Conservation (phyloP, 2,797 vertebrate species). For the Macrochelys suwanniensis region DNA sequence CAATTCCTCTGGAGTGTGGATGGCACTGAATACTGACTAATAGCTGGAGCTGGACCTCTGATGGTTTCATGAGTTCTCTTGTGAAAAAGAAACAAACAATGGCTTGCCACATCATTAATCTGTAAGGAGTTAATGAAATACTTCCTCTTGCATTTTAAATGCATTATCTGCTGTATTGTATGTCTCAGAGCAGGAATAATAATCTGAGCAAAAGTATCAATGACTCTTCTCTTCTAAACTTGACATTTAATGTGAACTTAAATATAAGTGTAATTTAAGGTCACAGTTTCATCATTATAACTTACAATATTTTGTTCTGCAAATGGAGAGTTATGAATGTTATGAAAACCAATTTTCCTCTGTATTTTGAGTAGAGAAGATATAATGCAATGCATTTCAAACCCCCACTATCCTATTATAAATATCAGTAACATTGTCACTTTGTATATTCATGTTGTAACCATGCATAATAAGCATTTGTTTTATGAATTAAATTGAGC, state of each 20-base stretch:
- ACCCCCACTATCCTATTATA: background rate
- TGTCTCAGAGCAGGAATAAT: constrained; percentile 53
- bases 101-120: constrained; percentile 77
- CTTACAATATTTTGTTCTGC: background rate
- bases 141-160: constrained; percentile 70
- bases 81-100: constrained; percentile 71
- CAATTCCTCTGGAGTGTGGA: constrained; percentile 53
- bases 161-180: background rate
- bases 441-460: background rate
- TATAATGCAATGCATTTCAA: background rate
- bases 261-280: background rate
- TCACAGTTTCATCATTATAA: constrained; percentile 30
- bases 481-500: background rate
- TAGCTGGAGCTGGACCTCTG: constrained; percentile 56
- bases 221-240: constrained; percentile 62
- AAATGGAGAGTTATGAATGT: constrained; percentile 8
- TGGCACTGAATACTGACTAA: constrained; percentile 72
- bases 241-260: constrained; percentile 50
- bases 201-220: constrained; percentile 53
- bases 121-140: constrained; percentile 76
- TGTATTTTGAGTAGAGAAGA: background rate
- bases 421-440: accelerated
- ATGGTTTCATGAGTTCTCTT: constrained; percentile 61
- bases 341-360: background rate
- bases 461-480: background rate